phyloP scores from a whole-genome alignment of 2,888 invertebrate genomes.

The Eupithecia centaureata region DNA sequence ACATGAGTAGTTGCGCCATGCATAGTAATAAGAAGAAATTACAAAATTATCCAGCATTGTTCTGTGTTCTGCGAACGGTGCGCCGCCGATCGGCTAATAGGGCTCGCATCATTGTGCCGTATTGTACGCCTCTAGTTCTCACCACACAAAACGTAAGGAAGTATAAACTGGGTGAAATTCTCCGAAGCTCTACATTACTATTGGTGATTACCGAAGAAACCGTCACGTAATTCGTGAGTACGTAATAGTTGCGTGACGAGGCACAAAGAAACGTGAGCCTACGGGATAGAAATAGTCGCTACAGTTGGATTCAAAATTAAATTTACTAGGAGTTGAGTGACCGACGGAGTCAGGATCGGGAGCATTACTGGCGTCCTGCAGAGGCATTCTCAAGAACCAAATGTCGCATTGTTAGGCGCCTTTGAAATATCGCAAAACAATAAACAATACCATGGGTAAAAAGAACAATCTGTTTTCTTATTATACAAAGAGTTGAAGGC shows the following conservation, averaged over 20 bases:
- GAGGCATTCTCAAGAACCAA: conserved; percentile 57
- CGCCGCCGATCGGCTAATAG: conserved; percentile 68
- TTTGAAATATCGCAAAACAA: conserved; percentile 37
- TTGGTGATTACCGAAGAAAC: conserved; percentile 46
- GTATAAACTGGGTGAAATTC: conserved; percentile 50
- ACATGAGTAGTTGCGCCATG: conserved; percentile 74
- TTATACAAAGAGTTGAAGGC: conserved; percentile 35
- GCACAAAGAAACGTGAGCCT: conserved; percentile 34
- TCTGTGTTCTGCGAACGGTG: conserved; percentile 77
- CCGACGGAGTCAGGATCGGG: conserved; percentile 60
- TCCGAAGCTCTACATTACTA: conserved; percentile 51
- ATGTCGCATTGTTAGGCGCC: conserved; percentile 51
- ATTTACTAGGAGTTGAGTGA: conserved; percentile 66
- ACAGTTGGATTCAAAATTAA: conserved; percentile 60
- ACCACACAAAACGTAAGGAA: conserved; percentile 65
- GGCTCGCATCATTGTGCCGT: conserved; percentile 67
- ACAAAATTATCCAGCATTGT: conserved; percentile 82
- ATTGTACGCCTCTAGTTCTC: conserved; percentile 59
- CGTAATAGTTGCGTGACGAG: conserved; percentile 44
- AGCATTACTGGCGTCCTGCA: conserved; percentile 66
- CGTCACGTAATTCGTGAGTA: conserved; percentile 54
- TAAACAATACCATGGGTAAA: conserved; percentile 35
- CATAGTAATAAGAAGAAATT: conserved; percentile 79
- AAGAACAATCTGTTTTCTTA: conserved; percentile 30
- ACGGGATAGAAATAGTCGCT: conserved; percentile 48